A percentile compares a stretch with the other conserved stretches of the same genome.
Evolutionary conservation across 2,888 invertebrate genomes (phyloP).

Genomic region (Acrocera orbiculus): DNA sequence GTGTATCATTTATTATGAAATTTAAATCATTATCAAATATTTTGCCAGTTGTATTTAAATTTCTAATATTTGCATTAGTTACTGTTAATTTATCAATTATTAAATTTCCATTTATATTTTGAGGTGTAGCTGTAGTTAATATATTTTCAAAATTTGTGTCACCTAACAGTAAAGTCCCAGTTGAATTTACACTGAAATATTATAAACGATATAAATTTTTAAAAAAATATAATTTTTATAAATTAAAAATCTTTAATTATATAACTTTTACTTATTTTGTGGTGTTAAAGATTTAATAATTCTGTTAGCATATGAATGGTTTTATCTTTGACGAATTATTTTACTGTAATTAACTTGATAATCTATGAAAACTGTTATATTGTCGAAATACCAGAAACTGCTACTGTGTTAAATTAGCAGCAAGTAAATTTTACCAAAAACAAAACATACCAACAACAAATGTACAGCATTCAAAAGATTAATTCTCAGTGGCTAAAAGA

Average conservation of each 20-base stretch:
- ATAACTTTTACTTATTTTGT: too few relatives aligned
- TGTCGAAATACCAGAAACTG: too few relatives aligned
- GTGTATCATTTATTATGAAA: neutral
- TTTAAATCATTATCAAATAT: conserved; percentile 1
- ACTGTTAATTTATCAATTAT: neutral
- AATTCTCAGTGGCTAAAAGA: too few relatives aligned
- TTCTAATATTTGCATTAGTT: neutral
- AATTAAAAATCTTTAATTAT: neutral
- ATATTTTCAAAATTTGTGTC: conserved; percentile 4
- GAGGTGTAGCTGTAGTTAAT: conserved; percentile 6
- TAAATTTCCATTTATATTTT: conserved; percentile 3
- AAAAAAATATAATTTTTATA: neutral
- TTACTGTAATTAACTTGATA: too few relatives aligned
- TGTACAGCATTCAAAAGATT: too few relatives aligned
- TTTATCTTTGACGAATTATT: too few relatives aligned
- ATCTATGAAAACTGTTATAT: too few relatives aligned
- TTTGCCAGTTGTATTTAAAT: conserved; percentile 1
- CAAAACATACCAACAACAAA: too few relatives aligned
- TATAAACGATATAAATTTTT: neutral
- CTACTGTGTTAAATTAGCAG: too few relatives aligned
- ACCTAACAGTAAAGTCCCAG: neutral
- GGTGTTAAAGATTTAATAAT: too few relatives aligned
- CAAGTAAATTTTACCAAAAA: too few relatives aligned
- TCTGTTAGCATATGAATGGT: too few relatives aligned
- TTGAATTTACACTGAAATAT: neutral